Evolutionary conservation across 2,797 vertebrate genomes (phyloP), one percentile per base, ranked within the genome.

Genomic region (Australoheros facetus): DNA sequence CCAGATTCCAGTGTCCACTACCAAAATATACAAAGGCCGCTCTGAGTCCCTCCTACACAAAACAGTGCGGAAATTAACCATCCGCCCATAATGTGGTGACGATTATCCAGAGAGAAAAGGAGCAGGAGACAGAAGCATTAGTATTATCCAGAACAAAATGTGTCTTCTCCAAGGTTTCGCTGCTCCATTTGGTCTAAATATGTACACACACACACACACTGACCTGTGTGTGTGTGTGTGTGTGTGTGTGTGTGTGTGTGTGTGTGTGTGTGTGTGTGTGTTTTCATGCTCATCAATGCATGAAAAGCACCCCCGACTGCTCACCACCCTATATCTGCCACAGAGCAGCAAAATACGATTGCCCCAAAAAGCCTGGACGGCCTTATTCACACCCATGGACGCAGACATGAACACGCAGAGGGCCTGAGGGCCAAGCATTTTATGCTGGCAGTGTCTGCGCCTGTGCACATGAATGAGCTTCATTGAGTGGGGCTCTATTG

Each of bases 131-230:
- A 62, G 71, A 78, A 23, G 66, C 60, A 21, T 54, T 10, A 7
- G 45, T 60, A 59, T 83, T 69, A 64, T 58, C 42, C 4, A 7
- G 1, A 2, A 77, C 55, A 81, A 81, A 76, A 85, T 57, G 86
- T 80, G 82, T 59, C 7, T 75, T 87, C 37, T 78, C 56, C 45
- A 4, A 21, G 12, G 75, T 85, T 30, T 48, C 59, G 53, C 60
- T 80, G 85, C 89, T 91, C 87, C 54, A 88, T 86, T 92, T 89
- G 54, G 37, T 81, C 60, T 64, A 66, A 80, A 86, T 80, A 80
- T 81, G 74, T 34, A 83, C 77, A 23, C 59, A 37, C 34, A 10
- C 34, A 83, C 79, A 23, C 59, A 37, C 37, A 83, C 56, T 76
- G 80, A 86, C 81, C 71, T 51, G 16, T 51, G 16, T 51, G 48